Base-by-base conservation (phyloP, 2,113 vertebrate genomes). In the Ginglymostoma cirratum region DNA sequence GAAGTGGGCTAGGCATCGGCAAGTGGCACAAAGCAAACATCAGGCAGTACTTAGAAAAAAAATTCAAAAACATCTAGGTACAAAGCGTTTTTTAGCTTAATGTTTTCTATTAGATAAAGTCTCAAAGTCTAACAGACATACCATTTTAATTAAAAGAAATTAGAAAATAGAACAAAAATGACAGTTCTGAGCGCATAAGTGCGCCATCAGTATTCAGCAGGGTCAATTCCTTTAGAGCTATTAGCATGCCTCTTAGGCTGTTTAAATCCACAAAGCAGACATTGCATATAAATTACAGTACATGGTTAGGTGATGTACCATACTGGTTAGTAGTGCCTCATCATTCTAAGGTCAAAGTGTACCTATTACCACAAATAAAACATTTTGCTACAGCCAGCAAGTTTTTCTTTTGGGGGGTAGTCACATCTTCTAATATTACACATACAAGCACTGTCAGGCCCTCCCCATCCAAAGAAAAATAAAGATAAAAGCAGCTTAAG, bases 201-300 rank as follows among this genome's bases (percentile, higher is more conserved):
- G 97, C 97, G 97, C 97, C 45, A 76, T 95, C 94, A 45, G 24
- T 94, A 94, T 67, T 67, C n/a, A 94, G 93, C 42, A 69, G 69
- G 69, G 45, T 72, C 24, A 72, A 72, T 65, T 90, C 87, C 86
- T 34, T 76, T 95, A 95, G 67, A 48, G 45, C 72, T 95, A 72
- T 95, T 95, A 52, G 94, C 94, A 72, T 72, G 45, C 69, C 67
- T 95, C 70, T 69, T 69, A 48, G 93, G 93, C 93, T 27, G 38
- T 94, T 42, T 90, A 70, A 95, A 95, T 52, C 42, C 45, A 72
- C 48, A 95, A 96, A 97, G 97, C 97, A 97, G 97, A 97, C 96
- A 97, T 98, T 98, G 98, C 97, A 98, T 99, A 98, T 98, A 98
- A 98, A 98, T 98, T 98, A 99, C 98, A 98, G 98, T 99, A 98